Evolutionary conservation across 2,888 invertebrate genomes (phyloP).

Genomic region (Amblyjoppa proteus): DNA sequence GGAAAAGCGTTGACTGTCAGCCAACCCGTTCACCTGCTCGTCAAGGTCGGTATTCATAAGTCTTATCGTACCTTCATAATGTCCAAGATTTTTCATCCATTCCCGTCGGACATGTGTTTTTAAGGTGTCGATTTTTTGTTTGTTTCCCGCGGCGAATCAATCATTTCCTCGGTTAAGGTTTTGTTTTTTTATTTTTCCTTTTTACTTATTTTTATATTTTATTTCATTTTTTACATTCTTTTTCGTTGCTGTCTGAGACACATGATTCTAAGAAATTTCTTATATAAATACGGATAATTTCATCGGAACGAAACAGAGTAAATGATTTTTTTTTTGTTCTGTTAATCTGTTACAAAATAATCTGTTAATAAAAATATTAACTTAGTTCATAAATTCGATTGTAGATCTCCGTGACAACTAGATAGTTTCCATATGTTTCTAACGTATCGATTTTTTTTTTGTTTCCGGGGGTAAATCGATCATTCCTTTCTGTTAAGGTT

Average conservation of each 20-base stretch:
- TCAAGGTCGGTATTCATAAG: slow-evolving; percentile 79
- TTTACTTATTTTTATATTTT: background rate
- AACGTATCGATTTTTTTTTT: no score
- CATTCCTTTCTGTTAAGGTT: background rate
- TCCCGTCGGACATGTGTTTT: background rate
- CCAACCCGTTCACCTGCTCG: slow-evolving; percentile 84
- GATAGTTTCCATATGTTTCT: background rate
- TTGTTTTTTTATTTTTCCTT: background rate
- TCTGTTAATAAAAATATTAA: no score
- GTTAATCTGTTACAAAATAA: no score
- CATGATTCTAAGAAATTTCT: background rate
- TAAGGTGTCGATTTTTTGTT: background rate
- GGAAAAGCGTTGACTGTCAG: slow-evolving; percentile 84
- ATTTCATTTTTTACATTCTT: background rate
- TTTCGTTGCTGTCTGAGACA: background rate
- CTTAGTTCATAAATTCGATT: no score
- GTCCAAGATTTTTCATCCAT: background rate
- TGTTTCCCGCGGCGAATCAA: background rate
- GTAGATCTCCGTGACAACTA: no score
- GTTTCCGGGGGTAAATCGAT: no score
- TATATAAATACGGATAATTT: no score
- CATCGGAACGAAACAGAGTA: no score
- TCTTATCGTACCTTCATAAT: slow-evolving; percentile 23
- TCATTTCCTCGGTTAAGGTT: background rate
- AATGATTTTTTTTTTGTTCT: no score